Conservation (phyloP, 2,113 vertebrate genomes). For the Trichomycterus rosablanca region DNA sequence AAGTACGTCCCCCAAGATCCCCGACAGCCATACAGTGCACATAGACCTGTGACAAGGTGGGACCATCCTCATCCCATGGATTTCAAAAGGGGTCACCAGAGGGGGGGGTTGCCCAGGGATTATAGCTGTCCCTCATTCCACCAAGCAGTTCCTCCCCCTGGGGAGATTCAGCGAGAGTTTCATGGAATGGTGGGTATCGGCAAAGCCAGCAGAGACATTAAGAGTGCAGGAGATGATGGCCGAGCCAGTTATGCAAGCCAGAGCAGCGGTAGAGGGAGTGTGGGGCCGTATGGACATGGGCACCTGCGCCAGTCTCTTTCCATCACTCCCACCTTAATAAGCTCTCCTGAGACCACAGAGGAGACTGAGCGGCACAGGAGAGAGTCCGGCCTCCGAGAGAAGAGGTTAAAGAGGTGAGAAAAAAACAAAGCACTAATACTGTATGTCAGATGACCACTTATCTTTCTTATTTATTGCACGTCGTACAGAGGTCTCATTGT, state of each 20-base stretch:
- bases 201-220: conserved; percentile 42
- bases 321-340: conserved; percentile 69
- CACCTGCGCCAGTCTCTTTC: conserved; percentile 67
- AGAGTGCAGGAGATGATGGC: conserved; percentile 54
- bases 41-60: conserved; percentile 52
- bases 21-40: conserved; percentile 45
- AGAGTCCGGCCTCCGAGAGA: conserved; percentile 52
- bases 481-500: conserved; percentile 13
- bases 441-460: conserved; percentile 34
- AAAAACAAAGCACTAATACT: too few relatives aligned
- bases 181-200: conserved; percentile 42
- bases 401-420: conserved; percentile 71
- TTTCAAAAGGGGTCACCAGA: conserved; percentile 53
- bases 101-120: conserved; percentile 64
- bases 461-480: conserved; percentile 24
- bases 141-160: conserved; percentile 49
- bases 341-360: conserved; percentile 73
- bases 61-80: conserved; percentile 52
- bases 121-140: conserved; percentile 71
- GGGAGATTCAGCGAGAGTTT: conserved; percentile 50
- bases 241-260: conserved; percentile 72
- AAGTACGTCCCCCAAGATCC: conserved; percentile 58
- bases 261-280: conserved; percentile 72
- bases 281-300: conserved; percentile 51
- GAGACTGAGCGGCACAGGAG: conserved; percentile 59